phyloP scores from a whole-genome alignment of 1,140 invertebrate genomes.

The Pogonus chalceus region DNA sequence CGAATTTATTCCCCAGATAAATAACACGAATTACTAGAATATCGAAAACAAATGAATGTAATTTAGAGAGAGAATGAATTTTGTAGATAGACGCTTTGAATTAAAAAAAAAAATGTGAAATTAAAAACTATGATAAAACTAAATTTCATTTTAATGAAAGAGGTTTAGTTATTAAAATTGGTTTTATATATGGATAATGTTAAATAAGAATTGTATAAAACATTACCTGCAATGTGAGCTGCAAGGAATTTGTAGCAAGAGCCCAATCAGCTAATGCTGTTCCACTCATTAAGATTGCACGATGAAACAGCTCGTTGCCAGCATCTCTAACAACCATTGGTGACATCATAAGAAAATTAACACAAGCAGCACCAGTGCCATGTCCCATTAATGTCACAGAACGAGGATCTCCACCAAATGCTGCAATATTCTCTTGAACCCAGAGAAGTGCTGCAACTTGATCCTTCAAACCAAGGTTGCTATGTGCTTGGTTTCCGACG shows the following conservation, averaged over 20 bases:
- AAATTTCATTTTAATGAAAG: too few relatives aligned
- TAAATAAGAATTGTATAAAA: too few relatives aligned
- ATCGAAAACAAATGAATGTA: too few relatives aligned
- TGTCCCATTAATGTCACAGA: conserved; percentile 87
- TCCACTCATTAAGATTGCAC: conserved; percentile 89
- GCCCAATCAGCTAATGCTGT: conserved; percentile 86
- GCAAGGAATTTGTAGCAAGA: conserved; percentile 66
- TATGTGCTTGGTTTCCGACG: conserved; percentile 53
- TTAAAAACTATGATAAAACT: too few relatives aligned
- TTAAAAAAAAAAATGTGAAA: too few relatives aligned
- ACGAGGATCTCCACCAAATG: conserved; percentile 76
- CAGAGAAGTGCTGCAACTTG: conserved; percentile 79
- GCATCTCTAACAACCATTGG: conserved; percentile 44
- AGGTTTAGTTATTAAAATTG: too few relatives aligned
- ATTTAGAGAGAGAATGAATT: too few relatives aligned
- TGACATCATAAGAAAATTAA: conserved; percentile 80
- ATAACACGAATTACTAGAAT: too few relatives aligned
- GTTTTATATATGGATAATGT: too few relatives aligned
- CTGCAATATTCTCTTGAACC: conserved; percentile 75
- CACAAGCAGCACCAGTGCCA: conserved; percentile 85
- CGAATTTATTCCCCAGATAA: too few relatives aligned
- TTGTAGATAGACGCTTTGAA: too few relatives aligned
- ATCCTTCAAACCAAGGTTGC: conserved; percentile 84
- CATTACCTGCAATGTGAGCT: conserved; percentile 62
- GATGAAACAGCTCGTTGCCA: conserved; percentile 71